A percentile compares a stretch with the other conserved stretches of the same genome.
These are phyloP conservation scores for Ips nitidus DNA, from an alignment of 1,140 invertebrate genomes.

Conservation along the genomic window DNA sequence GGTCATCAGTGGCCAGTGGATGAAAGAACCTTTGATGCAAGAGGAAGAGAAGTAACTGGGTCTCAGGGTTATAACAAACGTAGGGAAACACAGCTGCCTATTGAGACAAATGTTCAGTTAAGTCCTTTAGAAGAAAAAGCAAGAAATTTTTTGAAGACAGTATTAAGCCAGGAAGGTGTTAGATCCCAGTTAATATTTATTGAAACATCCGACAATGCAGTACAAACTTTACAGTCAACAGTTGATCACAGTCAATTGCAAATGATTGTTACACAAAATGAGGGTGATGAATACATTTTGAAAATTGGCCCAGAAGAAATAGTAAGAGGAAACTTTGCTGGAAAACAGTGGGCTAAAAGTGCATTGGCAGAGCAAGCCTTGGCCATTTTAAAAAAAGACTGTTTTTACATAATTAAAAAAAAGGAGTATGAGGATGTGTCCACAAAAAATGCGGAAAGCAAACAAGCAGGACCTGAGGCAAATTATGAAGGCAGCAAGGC, in stretches of 20 bases:
- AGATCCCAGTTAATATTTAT: conserved; percentile 32
- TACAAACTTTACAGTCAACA: conserved; percentile 18
- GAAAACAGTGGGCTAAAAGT: conserved; percentile 37
- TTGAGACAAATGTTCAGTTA: not conserved
- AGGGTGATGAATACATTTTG: conserved; percentile 21
- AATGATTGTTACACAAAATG: conserved; percentile 14
- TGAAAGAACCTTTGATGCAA: conserved; percentile 27
- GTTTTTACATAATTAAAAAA: conserved; percentile 39
- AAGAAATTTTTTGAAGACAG: conserved; percentile 17
- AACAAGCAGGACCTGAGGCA: conserved; percentile 1
- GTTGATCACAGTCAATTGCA: conserved; percentile 21
- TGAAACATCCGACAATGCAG: conserved; percentile 16
- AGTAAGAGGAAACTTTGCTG: conserved; percentile 25
- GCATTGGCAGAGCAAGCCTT: conserved; percentile 33
- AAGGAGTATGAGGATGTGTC: conserved; percentile 35
- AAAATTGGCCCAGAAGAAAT: conserved; percentile 33
- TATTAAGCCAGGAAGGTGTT: conserved; percentile 25
- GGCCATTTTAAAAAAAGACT: conserved; percentile 38
- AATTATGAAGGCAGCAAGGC: conserved; percentile 32
- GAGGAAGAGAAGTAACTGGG: conserved; percentile 18
- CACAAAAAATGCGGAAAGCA: conserved; percentile 12
- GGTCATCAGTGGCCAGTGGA: not conserved
- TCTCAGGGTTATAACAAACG: not conserved
- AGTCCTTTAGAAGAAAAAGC: conserved; percentile 28
- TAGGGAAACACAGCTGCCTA: not conserved